A percentile compares a stretch with the other conserved stretches of the same genome.
phyloP scores from a whole-genome alignment of 2,797 vertebrate genomes.

The Yasuhikotakia modesta region DNA sequence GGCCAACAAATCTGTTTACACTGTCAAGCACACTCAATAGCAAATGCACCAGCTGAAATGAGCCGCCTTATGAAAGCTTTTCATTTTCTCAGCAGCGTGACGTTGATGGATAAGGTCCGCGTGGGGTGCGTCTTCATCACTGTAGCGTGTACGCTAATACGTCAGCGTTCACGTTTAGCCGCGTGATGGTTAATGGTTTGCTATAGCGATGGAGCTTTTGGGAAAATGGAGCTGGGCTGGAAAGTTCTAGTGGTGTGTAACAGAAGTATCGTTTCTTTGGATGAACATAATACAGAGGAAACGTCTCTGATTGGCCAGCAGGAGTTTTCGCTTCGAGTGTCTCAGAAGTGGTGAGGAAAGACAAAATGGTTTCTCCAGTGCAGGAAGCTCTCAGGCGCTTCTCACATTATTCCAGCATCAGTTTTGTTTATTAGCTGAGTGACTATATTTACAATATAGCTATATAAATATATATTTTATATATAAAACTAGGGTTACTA shows the following conservation, averaged over 20 bases:
- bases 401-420: neutral
- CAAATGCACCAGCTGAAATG: conserved; percentile 53
- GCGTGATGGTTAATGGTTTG: conserved; percentile 40
- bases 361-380: neutral
- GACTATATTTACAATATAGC: too few relatives aligned
- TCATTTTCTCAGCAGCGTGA: conserved; percentile 53
- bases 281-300: neutral
- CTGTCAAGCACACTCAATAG: conserved; percentile 55
- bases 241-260: conserved; percentile 5
- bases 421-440: too few relatives aligned
- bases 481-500: neutral
- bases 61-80: conserved; percentile 60
- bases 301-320: neutral
- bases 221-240: conserved; percentile 37
- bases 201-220: conserved; percentile 6
- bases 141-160: conserved; percentile 39
- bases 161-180: conserved; percentile 39
- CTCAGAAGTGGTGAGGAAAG: neutral
- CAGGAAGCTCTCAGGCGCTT: neutral
- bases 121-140: conserved; percentile 43
- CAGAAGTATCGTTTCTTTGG: neutral
- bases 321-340: neutral
- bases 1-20: conserved; percentile 60
- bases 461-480: too few relatives aligned
- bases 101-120: conserved; percentile 54